Evolutionary conservation across 53 echinoderm and acorn worm genomes (phyloP), one percentile per base, ranked within the genome.

Genomic region (Temnopleurus reevesii): DNA sequence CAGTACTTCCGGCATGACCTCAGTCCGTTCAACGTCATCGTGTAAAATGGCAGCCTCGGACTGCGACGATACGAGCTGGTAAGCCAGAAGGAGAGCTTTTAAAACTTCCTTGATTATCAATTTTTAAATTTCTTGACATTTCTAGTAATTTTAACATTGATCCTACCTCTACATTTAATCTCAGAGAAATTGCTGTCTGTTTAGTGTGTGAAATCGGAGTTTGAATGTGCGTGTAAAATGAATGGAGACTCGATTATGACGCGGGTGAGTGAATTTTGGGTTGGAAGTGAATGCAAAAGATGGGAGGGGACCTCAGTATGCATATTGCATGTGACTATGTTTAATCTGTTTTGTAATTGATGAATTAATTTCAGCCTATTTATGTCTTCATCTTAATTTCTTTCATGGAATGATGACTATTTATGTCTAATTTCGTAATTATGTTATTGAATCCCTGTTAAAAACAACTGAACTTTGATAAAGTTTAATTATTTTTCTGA

Each of bases 31-130:
- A 86, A 93, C 93, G 93, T 93, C 93, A 93, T 90, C 92, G 63
- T 64, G 89, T 77, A 97, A 97, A 90, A 97, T 97, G 97, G 97
- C 94, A 90, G 95, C 95, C 91, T 89, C 91, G 59, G 97, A 90
- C n/a, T 64, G 80, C 43, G 97, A 97, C 89, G 94, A 97, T 53
- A 92, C 90, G 65, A 95, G 95, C 89, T 97, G 97, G 97, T 97
- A 91, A 92, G 97, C 53, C 23, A 46, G 55, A 92, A 93, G 81
- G 63, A 54, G n/a, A 30, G 34, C 17, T 29, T 54, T 83, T 83
- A 35, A 54, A 21, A 35, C 6, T 19, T 5, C 35, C 27, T 13
- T 81, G 81, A 2, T 31, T 25, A 33, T 53, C 30, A 4, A 30
- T 30, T 81, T 51, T 13, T 13, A 0, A 4, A 77, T 24, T 45